Conservation (phyloP, 2,113 vertebrate genomes). For the Dasyurus viverrinus region DNA sequence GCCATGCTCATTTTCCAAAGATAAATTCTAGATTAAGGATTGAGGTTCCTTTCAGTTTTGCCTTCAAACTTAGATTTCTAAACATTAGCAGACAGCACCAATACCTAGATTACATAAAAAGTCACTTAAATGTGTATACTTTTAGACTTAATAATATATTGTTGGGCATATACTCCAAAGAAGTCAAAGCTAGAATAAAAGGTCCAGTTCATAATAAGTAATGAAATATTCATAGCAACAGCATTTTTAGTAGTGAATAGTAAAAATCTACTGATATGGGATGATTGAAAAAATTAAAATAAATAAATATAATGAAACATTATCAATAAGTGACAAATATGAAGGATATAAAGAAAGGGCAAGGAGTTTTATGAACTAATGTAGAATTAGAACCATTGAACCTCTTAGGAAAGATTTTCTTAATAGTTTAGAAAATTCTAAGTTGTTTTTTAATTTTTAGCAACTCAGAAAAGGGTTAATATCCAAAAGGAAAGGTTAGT, state of each 20-base stretch:
- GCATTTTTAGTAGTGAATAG: background rate
- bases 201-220: background rate
- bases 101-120: background rate
- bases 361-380: background rate
- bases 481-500: no score
- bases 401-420: background rate
- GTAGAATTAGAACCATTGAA: background rate
- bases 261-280: background rate
- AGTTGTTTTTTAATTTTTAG: background rate
- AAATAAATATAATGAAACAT: background rate
- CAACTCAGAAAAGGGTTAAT: no score
- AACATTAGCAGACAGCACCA: background rate
- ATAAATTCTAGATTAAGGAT: no score
- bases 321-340: background rate
- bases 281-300: background rate
- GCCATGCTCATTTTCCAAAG: background rate
- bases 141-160: background rate
- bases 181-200: background rate
- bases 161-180: background rate
- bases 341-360: background rate
- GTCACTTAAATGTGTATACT: background rate
- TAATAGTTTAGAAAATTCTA: background rate
- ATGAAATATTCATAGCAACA: background rate
- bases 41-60: no score
- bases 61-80: background rate